These are phyloP conservation scores for Platypus cylindrus DNA, from an alignment of 2,888 invertebrate genomes.

Conservation along the genomic window DNA sequence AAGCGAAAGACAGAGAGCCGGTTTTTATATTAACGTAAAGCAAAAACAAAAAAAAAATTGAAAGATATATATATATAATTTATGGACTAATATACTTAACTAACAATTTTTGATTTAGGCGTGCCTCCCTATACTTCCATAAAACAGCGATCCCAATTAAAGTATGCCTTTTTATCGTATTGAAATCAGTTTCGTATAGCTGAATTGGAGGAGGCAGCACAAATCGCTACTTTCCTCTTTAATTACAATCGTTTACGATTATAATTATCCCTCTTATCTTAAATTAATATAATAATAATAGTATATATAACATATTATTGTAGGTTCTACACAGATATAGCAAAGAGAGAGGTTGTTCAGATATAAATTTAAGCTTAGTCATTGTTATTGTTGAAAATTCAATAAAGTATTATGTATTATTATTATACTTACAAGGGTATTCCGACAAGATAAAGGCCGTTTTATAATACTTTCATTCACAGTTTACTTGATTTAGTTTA, in stretches of 20 bases:
- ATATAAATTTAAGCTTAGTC: too few species aligned
- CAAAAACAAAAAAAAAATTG: too few species aligned
- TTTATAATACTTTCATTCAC: too few species aligned
- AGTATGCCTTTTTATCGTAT: slow-evolving; percentile 30
- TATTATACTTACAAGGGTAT: too few species aligned
- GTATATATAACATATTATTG: too few species aligned
- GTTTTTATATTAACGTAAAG: too few species aligned
- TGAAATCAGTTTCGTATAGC: slow-evolving; percentile 23
- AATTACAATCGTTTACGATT: slow-evolving; percentile 34
- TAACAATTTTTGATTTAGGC: slow-evolving; percentile 20
- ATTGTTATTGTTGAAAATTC: too few species aligned
- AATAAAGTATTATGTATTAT: too few species aligned
- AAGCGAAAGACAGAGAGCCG: slow-evolving; percentile 9
- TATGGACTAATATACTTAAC: slow-evolving; percentile 14
- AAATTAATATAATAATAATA: slow-evolving; percentile 33
- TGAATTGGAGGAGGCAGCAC: slow-evolving; percentile 8
- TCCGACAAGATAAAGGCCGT: too few species aligned
- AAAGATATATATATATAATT: slow-evolving; percentile 14
- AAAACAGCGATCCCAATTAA: slow-evolving; percentile 30
- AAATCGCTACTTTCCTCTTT: slow-evolving; percentile 17
- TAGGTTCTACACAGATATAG: too few species aligned
- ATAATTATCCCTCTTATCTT: slow-evolving; percentile 35
- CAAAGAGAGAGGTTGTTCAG: too few species aligned
- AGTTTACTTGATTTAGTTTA: too few species aligned
- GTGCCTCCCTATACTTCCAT: slow-evolving; percentile 21